Evolutionary conservation across 1,140 invertebrate genomes (phyloP), one percentile per base, ranked within the genome.

Genomic region (Holotrichia oblita): DNA sequence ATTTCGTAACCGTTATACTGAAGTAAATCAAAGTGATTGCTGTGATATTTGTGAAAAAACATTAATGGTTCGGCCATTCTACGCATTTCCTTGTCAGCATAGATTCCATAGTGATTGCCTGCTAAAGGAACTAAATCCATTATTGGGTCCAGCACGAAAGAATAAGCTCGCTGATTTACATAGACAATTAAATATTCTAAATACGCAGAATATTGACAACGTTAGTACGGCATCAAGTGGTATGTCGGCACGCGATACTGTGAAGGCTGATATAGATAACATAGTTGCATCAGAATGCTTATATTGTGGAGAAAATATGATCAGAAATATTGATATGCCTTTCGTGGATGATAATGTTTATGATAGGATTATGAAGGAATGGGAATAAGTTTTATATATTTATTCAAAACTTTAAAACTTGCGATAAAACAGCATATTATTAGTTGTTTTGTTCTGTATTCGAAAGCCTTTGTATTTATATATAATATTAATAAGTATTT

Each of bases 81-180:
- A 98, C 85, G 88, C 96, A 77, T 99, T 99, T 87, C 96, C 96
- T 0, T 99, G 98, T 88, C 92, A 93, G 34, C 98, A 99, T 87
- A 93, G 93, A 85, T 99, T 99, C 87, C 98, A 99, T 87, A 91
- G 91, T 34, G 96, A 98, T 87, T 99, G 98, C 87, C 89, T 99
- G 14, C 91, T 94, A 9, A 89, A 91, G 34, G 94, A 97, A 85
- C 89, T 98, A 14, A 89, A 91, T 75, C 93, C 94, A 0, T 90
- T 93, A 83, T 86, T 97, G 8, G 85, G 86, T 6, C 90, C 88
- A 81, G 91, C 88, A 81, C 90, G 88, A 80, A 90, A 86, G 84
- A 92, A 89, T 24, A 92, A 91, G 81, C 83, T 94, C 0, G 85
- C 87, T 0, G 90, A 91, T 61, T 86, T 94, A 6, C 92, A 94